Conservation (phyloP, 2,888 invertebrate genomes). For the Bellardia pandia region DNA sequence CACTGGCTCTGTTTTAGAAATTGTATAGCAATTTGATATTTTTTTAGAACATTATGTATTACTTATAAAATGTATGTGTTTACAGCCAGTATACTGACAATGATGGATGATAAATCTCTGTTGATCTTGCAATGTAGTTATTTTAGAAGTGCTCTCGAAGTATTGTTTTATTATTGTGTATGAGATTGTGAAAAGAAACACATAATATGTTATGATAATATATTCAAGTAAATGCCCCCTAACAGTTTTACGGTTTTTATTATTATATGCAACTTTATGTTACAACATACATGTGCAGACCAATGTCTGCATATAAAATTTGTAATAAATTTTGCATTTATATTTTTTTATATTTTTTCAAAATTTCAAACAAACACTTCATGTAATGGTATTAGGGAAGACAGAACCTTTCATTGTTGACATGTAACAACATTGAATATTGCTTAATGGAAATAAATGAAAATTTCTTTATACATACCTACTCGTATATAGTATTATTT, state of each 20-base stretch:
- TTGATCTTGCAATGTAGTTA: background rate
- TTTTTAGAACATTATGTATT: too few relatives aligned
- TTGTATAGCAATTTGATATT: too few relatives aligned
- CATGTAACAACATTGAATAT: too few relatives aligned
- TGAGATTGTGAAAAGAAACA: background rate
- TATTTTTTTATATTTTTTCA: background rate
- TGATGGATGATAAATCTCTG: background rate
- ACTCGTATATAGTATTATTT: too few relatives aligned
- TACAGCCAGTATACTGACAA: too few relatives aligned
- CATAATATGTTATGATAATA: background rate
- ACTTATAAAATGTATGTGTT: too few relatives aligned
- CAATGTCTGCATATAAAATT: background rate
- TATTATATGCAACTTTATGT: background rate
- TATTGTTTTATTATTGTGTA: background rate
- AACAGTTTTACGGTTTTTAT: background rate
- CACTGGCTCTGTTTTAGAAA: too few relatives aligned
- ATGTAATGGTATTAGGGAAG: background rate
- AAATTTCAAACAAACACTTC: background rate
- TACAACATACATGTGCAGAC: background rate
- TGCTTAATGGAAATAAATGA: too few relatives aligned
- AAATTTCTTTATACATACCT: too few relatives aligned
- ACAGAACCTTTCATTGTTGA: too few relatives aligned
- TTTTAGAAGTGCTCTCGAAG: background rate
- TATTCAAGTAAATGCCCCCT: background rate
- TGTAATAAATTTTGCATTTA: conserved; percentile 18